Conservation (phyloP, 2,888 invertebrate genomes). For the Drosophila algonquin region DNA sequence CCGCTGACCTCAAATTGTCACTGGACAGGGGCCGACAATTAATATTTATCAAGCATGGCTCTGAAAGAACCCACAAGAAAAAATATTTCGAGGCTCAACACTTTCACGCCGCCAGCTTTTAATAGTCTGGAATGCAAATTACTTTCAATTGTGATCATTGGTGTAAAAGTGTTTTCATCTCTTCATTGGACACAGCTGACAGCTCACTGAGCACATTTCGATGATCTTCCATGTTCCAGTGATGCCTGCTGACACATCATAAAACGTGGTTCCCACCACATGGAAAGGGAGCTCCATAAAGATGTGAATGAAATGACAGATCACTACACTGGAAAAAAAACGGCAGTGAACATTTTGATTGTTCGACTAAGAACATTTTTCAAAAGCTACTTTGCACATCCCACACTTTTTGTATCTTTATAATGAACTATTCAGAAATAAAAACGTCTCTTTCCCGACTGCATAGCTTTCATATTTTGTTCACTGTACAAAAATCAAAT, state of each 20-base stretch:
- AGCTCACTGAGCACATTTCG: conserved; percentile 47
- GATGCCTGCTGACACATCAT: conserved; percentile 11
- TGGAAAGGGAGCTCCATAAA: background rate
- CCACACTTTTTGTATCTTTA: too few species aligned
- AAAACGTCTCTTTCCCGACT: too few species aligned
- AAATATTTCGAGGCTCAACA: conserved; percentile 18
- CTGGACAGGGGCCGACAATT: conserved; percentile 60
- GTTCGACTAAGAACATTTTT: background rate
- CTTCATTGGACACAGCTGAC: conserved; percentile 64
- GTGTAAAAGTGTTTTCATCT: conserved; percentile 61
- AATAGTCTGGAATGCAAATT: conserved; percentile 65
- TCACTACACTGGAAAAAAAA: background rate
- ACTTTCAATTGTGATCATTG: conserved; percentile 63
- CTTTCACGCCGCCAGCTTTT: conserved; percentile 43
- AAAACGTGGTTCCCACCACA: background rate
- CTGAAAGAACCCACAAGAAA: conserved; percentile 30
- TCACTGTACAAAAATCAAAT: too few species aligned
- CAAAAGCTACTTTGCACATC: too few species aligned
- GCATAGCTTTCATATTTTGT: too few species aligned
- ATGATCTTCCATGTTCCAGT: conserved; percentile 16
- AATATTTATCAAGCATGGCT: conserved; percentile 72
- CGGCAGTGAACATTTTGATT: background rate
- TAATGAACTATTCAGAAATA: too few species aligned
- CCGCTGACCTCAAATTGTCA: conserved; percentile 71
- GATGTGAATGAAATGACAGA: background rate